Conservation (phyloP, 2,888 invertebrate species). For the Dexiosoma caninum region DNA sequence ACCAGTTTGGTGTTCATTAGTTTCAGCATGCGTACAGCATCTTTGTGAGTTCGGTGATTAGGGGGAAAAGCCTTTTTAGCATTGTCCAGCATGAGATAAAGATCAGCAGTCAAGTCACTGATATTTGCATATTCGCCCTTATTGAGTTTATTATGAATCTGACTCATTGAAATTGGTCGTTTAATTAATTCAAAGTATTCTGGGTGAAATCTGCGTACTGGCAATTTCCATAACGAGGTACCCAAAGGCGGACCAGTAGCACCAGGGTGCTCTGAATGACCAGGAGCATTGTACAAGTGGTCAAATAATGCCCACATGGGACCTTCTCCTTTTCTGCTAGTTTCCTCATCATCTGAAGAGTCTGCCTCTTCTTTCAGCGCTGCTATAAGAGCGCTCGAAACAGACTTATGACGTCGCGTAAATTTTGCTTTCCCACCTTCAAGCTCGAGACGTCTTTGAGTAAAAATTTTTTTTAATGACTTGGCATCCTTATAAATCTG, state of each 20-base stretch:
- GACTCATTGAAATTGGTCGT: slow-evolving; percentile 94
- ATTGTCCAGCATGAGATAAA: slow-evolving; percentile 98
- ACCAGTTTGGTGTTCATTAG: slow-evolving; percentile 88
- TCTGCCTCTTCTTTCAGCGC: slow-evolving; percentile 81
- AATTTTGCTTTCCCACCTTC: slow-evolving; percentile 83
- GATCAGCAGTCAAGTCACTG: slow-evolving; percentile 93
- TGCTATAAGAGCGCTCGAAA: slow-evolving; percentile 72
- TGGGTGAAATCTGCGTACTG: slow-evolving; percentile 93
- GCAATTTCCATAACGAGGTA: slow-evolving; percentile 95
- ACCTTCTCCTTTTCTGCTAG: slow-evolving; percentile 81
- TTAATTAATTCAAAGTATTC: slow-evolving; percentile 99
- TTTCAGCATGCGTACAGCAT: slow-evolving; percentile 90
- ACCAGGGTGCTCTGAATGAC: slow-evolving; percentile 78
- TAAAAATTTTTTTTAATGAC: slow-evolving; percentile 85
- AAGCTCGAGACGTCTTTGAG: slow-evolving; percentile 84
- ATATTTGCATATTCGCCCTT: slow-evolving; percentile 90
- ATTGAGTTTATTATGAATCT: slow-evolving; percentile 91
- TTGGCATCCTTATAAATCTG: slow-evolving; percentile 97
- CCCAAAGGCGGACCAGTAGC: slow-evolving; percentile 87
- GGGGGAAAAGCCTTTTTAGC: slow-evolving; percentile 93
- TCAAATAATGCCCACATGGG: slow-evolving; percentile 95
- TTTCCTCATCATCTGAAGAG: slow-evolving; percentile 82
- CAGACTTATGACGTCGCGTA: slow-evolving; percentile 68
- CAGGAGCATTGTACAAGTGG: slow-evolving; percentile 84
- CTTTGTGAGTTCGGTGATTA: slow-evolving; percentile 89